Evolutionary conservation across 2,888 invertebrate species (phyloP), one percentile per base, ranked within the genome.

Genomic region (Eubasilissa splendida): DNA sequence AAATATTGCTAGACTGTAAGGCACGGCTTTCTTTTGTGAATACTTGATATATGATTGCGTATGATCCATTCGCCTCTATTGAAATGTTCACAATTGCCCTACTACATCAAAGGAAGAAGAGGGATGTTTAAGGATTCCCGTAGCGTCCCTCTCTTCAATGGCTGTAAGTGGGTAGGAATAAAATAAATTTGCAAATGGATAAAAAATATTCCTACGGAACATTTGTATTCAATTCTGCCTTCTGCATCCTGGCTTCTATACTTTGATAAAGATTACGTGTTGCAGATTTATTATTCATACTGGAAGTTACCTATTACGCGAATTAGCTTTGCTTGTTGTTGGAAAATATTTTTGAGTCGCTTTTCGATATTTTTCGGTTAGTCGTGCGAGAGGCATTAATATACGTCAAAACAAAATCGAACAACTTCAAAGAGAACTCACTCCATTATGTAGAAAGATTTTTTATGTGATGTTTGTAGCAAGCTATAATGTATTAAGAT

Each of bases 101-200:
- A 60, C 53, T 80, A 76, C 80, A 80, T 52, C 76, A 60, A 76
- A 58, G 42, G 76, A 52, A 60, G 22, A 31, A n/a, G 52, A 22
- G 63, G 63, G 75, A 60, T 60, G 7, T 77, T 77, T 53, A 77
- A 65, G 31, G 65, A 81, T 81, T 78, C 77, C 56, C 3, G 9
- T 5, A 59, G 54, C 75, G 81, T 68, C 7, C 56, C 65, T n/a
- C 77, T 65, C 42, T 68, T 78, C 81, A 74, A 78, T 81, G 78
- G 52, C 74, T 63, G 56, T 81, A 81, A 81, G 81, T 81, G 77
- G 65, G 75, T 63, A 77, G 56, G 74, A 81, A 81, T 81, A 81
- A 81, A 81, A 81, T 78, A 77, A 81, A 77, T 81, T 81, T 74
- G 74, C 77, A 59, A 77, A 70, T 70, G 80, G 70, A 76, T 76